phyloP scores from a whole-genome alignment of 2,113 vertebrate species.

The Misgurnus anguillicaudatus region DNA sequence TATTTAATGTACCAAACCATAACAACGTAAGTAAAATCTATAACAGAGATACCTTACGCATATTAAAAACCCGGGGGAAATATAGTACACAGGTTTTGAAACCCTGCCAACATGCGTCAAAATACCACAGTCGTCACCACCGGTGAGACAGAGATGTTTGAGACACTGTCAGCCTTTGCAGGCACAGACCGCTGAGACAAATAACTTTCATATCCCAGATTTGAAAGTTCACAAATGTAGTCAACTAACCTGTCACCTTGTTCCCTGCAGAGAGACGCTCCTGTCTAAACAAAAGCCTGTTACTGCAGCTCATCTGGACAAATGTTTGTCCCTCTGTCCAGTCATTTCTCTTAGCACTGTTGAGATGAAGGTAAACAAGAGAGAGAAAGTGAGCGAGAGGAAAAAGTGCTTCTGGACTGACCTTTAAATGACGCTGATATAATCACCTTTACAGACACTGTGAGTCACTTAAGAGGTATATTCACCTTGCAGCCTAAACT shows the following conservation, averaged over 20 bases:
- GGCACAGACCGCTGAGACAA: neutral
- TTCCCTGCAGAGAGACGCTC: conserved; percentile 16
- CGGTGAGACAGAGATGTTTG: too few relatives aligned
- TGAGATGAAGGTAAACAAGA: neutral
- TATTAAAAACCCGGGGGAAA: too few relatives aligned
- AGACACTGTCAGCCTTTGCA: neutral
- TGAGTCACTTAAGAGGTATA: neutral
- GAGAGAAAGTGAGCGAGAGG: neutral
- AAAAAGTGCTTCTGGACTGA: conserved; percentile 15
- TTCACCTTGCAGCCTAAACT: neutral
- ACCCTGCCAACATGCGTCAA: neutral
- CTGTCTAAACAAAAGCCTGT: conserved; percentile 29
- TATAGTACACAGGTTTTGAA: conserved; percentile 12
- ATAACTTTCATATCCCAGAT: conserved; percentile 12
- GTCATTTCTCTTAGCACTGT: neutral
- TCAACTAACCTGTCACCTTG: neutral
- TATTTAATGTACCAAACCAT: too few relatives aligned
- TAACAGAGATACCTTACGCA: too few relatives aligned
- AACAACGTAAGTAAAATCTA: too few relatives aligned
- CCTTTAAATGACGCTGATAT: neutral
- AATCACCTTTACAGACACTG: neutral
- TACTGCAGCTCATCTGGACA: conserved; percentile 34
- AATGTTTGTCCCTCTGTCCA: conserved; percentile 23
- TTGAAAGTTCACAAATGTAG: neutral
- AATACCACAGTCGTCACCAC: too few relatives aligned